Conservation (phyloP, 2,797 vertebrate species). For the Micromesistius poutassou region DNA sequence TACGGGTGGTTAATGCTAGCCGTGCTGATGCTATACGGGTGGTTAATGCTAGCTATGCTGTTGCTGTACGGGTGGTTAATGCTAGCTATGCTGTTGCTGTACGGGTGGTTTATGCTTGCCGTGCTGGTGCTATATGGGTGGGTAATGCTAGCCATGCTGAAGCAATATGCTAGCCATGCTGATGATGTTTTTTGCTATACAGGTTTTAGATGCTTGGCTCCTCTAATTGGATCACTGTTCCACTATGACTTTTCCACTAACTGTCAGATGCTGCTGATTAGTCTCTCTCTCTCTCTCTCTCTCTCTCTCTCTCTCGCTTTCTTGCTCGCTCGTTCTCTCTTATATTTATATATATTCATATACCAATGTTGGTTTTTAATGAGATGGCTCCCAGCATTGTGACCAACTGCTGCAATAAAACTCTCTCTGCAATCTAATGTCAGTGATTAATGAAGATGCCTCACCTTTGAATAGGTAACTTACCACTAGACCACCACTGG, state of each 20-base stretch:
- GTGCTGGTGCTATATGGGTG: constrained; percentile 12
- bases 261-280: constrained; percentile 42
- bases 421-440: constrained; percentile 26
- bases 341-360: background rate
- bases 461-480: constrained; percentile 18
- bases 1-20: background rate
- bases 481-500: constrained; percentile 31
- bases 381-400: constrained; percentile 3
- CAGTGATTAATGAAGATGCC: constrained; percentile 50
- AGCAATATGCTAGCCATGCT: constrained; percentile 4
- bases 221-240: constrained; percentile 38
- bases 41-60: constrained; percentile 19
- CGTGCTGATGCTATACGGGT: constrained; percentile 22
- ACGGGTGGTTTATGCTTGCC: constrained; percentile 1
- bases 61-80: constrained; percentile 8
- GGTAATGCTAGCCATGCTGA: constrained; percentile 23
- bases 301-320: background rate
- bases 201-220: constrained; percentile 18
- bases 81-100: constrained; percentile 24
- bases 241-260: constrained; percentile 24
- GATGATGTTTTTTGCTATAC: constrained; percentile 19
- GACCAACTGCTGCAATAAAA: constrained; percentile 44
- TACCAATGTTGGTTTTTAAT: background rate
- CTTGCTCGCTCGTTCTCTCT: background rate
- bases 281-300: background rate